Evolutionary conservation across 2,797 vertebrate species (phyloP).

Genomic region (Parotocinclus haroldoi): DNA sequence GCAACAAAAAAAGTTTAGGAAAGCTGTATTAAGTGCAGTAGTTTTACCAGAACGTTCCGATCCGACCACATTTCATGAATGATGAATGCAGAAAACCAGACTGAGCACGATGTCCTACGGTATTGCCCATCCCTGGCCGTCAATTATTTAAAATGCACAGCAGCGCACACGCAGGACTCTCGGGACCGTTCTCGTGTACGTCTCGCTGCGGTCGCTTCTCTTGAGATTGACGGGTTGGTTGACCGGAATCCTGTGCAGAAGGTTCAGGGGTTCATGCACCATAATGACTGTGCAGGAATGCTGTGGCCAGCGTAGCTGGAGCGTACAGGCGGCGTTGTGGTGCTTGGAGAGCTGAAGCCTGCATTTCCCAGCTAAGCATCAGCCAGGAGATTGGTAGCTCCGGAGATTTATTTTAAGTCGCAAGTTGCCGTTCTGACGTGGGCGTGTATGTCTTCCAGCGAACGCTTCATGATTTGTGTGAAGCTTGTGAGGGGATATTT

Average conservation of each 20-base stretch:
- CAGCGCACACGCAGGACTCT: too few species aligned
- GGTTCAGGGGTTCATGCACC: slow-evolving; percentile 15
- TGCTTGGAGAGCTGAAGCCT: slow-evolving; percentile 20
- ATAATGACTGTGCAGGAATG: slow-evolving; percentile 25
- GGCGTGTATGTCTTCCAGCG: background rate
- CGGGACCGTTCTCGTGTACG: background rate
- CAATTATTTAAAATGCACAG: too few species aligned
- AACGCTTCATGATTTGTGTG: background rate
- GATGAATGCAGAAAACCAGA: too few species aligned
- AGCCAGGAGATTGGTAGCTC: slow-evolving; percentile 21
- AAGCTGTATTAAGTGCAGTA: too few species aligned
- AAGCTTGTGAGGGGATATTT: slow-evolving; percentile 8
- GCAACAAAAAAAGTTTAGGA: too few species aligned
- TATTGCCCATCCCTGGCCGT: too few species aligned
- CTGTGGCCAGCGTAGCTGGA: slow-evolving; percentile 37
- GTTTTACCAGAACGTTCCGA: too few species aligned
- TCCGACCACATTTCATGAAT: too few species aligned
- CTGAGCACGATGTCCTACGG: too few species aligned
- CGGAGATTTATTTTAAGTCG: slow-evolving; percentile 24
- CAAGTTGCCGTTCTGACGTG: slow-evolving; percentile 2
- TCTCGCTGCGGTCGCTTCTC: slow-evolving; percentile 7
- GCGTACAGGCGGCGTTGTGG: slow-evolving; percentile 18
- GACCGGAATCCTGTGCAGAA: slow-evolving; percentile 11
- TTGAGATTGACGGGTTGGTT: slow-evolving; percentile 14
- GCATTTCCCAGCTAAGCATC: slow-evolving; percentile 13